Evolutionary conservation across 2,797 vertebrate genomes (phyloP), one percentile per base, ranked within the genome.

Genomic region (Neosilurus mollespiculum): DNA sequence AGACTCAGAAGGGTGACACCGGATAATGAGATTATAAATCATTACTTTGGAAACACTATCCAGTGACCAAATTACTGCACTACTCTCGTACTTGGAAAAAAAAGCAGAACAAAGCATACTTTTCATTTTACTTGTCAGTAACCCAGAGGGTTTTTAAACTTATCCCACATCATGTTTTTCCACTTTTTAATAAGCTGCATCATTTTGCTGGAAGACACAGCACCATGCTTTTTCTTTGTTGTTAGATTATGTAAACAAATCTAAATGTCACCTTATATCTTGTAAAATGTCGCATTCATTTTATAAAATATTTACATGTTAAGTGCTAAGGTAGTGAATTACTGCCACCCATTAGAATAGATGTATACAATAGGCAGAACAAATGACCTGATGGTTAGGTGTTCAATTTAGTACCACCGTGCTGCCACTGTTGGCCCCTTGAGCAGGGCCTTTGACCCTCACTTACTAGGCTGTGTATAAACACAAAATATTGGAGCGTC

Each of bases 21-120:
- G 69, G 37, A 51, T n/a, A 71, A 22, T 51, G 43, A 51, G 22
- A 71, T 71, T 71, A 71, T 71, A 15, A 15, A 51, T 49, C 37
- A 70, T 51, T 71, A 71, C 69, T 51, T 51, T 71, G 43, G 69
- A 71, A 51, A 51, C 22, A 51, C 43, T 71, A 37, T 30, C 49
- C 24, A 71, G n/a, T 26, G n/a, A 53, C 51, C 14, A 16, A 72
- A 72, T 12, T 16, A 15, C 6, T 43, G 37, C 37, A 49, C 1
- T 49, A 70, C 1, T 43, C 67, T n/a, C 43, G 30, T 66, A 30
- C 26, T 66, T 66, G 26, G 30, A 30, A 67, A 49, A 49, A 70
- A n/a, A 70, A 49, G 4, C 43, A 43, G 3, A 43, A 5, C 43
- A 8, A 49, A n/a, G 9, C 24, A 30, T 26, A 64, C 26, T 65